Base-by-base conservation (phyloP, 92 coral and sea anemone genomes). In the Epizoanthus rinbou region DNA sequence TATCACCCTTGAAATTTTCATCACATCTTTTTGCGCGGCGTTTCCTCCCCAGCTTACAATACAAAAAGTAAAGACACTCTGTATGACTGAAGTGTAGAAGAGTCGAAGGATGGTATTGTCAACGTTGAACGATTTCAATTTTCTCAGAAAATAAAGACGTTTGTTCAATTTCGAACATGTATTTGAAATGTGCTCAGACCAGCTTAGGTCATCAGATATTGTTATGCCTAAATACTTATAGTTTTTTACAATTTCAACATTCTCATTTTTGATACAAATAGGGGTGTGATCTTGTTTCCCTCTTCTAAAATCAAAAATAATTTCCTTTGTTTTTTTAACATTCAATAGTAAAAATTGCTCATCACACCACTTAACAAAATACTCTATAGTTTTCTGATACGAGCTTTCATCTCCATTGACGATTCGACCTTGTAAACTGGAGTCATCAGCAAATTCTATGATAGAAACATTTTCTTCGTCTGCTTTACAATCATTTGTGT, bases 201-300 rank as follows among this genome's bases (percentile, higher is more conserved):
- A 63, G 68, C 68, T 63, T 23, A 63, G 24, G 16, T 63, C 68
- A 4, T 63, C 68, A 1, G 68, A 63, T 3, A 63, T 63, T 63
- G 68, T 63, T 19, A 63, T 23, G 3, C 68, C 68, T 63, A 63
- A 63, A 63, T 63, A 63, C 68, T 63, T 63, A 18, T 63, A 63
- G 6, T 4, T 3, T 3, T 63, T 23, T 3, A 63, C 68, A 63
- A 63, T 63, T 63, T 63, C 68, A 63, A 63, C 68, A 3, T 63
- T 4, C 16, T 63, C 68, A 63, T 63, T 63, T 63, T 63, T 63
- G 8, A 63, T 63, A 23, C 6, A 3, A 3, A 63, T 63, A 63
- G 68, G 68, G 68, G 68, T 63, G 28, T 63, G 68, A 63, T 63
- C 68, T 3, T 1, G 8, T 63, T 63, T 63, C 6, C 16, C 6